Conservation (phyloP, 2,888 invertebrate genomes). For the Actias luna region DNA sequence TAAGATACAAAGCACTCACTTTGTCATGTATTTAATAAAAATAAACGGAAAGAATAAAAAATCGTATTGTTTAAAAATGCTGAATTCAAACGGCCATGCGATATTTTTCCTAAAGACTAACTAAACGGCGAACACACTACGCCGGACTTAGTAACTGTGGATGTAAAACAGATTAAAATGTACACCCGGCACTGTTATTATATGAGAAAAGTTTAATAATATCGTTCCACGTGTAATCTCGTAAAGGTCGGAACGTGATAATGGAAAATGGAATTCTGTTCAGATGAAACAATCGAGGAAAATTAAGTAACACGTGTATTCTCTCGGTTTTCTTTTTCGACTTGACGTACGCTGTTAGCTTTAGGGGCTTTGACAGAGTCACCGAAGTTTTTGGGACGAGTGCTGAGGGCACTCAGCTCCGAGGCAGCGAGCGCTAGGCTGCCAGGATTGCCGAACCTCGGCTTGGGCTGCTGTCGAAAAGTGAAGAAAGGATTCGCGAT, state of each 20-base stretch:
- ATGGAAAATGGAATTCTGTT: background rate
- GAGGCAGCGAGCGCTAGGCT: too few species aligned
- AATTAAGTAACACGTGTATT: background rate
- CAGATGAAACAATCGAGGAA: background rate
- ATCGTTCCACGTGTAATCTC: background rate
- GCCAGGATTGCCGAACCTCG: too few species aligned
- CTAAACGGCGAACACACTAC: slow-evolving; percentile 11
- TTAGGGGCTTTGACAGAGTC: too few species aligned
- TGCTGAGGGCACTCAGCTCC: too few species aligned
- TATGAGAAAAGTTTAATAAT: slow-evolving; percentile 3
- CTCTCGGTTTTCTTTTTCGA: too few species aligned
- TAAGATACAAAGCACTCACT: too few species aligned
- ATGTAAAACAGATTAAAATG: background rate
- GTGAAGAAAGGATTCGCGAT: too few species aligned
- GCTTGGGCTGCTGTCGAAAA: too few species aligned
- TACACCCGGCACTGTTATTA: background rate
- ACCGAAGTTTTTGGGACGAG: too few species aligned
- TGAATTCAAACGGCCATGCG: slow-evolving; percentile 18
- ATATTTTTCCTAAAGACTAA: slow-evolving; percentile 34
- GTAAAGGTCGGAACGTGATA: background rate
- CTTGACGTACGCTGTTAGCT: too few species aligned
- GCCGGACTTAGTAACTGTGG: background rate
- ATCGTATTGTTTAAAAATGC: background rate
- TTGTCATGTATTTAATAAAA: too few species aligned
- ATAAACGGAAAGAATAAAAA: background rate